phyloP scores from a whole-genome alignment of 2,113 vertebrate species.

The Lepus timidus region DNA sequence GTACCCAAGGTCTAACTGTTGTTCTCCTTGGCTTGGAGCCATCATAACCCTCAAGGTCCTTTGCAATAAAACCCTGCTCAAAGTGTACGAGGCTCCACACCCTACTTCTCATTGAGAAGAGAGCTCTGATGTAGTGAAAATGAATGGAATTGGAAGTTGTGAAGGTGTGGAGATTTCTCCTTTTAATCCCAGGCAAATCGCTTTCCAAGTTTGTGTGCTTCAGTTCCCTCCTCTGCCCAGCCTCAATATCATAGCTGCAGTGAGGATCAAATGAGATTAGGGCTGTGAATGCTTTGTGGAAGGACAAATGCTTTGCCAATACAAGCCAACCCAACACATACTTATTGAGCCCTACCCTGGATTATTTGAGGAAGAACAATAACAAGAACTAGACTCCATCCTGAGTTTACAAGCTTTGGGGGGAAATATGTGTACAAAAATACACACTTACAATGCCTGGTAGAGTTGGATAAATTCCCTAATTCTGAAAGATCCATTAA shows the following conservation, averaged over 20 bases:
- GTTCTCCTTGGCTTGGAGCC: not conserved
- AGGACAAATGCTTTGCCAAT: not conserved
- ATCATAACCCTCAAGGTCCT: not conserved
- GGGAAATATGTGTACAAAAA: not conserved
- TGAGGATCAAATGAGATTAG: not conserved
- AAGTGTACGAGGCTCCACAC: not conserved
- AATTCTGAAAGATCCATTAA: slow-evolving; percentile 49
- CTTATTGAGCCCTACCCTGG: not conserved
- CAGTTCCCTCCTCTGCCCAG: not conserved
- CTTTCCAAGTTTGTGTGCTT: not conserved
- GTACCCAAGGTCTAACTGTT: not conserved
- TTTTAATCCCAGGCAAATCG: not conserved
- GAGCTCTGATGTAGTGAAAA: not conserved
- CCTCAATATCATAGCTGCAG: not conserved
- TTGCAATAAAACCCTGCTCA: not conserved
- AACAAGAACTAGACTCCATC: not conserved
- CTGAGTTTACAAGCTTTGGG: not conserved
- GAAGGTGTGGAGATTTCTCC: not conserved
- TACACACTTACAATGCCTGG: not conserved
- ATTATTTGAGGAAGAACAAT: not conserved
- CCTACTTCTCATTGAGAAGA: not conserved
- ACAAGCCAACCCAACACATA: not conserved
- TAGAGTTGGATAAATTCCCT: not conserved
- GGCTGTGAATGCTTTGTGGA: not conserved
- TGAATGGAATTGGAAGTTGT: not conserved